These are phyloP conservation scores for Pseudocheirus occidentalis DNA, from an alignment of 2,797 vertebrate genomes.

Conservation along the genomic window DNA sequence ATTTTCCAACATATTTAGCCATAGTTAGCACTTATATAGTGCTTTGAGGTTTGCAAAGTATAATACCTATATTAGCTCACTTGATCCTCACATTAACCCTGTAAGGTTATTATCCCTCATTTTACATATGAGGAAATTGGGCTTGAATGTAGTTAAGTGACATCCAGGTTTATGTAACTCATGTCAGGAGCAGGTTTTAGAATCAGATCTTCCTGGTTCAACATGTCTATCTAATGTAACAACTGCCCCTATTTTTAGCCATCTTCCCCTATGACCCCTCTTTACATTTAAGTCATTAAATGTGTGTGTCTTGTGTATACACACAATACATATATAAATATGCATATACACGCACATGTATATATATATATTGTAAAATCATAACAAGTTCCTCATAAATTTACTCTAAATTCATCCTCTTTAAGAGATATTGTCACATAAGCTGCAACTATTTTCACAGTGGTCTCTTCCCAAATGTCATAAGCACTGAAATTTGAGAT, in stretches of 20 bases:
- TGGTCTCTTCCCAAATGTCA: neutral
- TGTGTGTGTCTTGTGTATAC: neutral
- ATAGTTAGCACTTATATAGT: neutral
- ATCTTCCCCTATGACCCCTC: neutral
- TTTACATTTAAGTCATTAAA: neutral
- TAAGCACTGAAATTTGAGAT: neutral
- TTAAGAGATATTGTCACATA: neutral
- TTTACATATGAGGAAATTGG: neutral
- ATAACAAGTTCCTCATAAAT: neutral
- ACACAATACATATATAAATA: neutral
- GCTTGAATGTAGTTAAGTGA: neutral
- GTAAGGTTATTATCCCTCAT: neutral
- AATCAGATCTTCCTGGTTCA: neutral
- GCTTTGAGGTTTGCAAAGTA: neutral
- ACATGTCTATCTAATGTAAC: neutral
- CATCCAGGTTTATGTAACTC: neutral
- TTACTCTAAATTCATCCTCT: neutral
- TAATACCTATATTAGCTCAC: neutral
- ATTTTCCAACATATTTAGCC: neutral
- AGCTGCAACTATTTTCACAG: neutral
- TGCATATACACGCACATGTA: neutral
- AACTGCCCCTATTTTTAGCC: neutral
- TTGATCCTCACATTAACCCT: neutral
- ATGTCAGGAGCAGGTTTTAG: neutral
- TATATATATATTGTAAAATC: neutral